These are phyloP conservation scores for Catalaphyllia jardinei DNA, from an alignment of 64 coral and sea anemone genomes.

Conservation along the genomic window DNA sequence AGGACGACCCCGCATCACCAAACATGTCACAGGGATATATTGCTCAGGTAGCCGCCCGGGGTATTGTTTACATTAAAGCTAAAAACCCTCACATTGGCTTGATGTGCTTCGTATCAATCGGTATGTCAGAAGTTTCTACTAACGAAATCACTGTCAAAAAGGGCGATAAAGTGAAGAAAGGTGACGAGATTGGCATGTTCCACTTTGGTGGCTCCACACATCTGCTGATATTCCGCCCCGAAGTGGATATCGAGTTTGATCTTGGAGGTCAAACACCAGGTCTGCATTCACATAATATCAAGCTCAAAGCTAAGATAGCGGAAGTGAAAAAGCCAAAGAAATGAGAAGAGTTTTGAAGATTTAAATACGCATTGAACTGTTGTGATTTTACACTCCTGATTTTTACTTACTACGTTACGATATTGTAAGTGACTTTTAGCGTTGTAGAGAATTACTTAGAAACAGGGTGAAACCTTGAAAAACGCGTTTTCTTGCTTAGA, in stretches of 20 bases:
- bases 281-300: neutral
- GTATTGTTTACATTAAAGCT: conserved; percentile 73
- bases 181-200: conserved; percentile 73
- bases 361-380: no score
- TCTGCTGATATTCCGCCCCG: conserved; percentile 70
- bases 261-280: conserved; percentile 46
- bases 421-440: no score
- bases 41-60: conserved; percentile 73
- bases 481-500: no score
- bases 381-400: no score
- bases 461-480: no score
- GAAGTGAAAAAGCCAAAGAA: no score
- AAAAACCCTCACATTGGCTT: conserved; percentile 86
- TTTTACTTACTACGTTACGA: no score
- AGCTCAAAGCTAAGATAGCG: no score
- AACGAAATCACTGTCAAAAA: conserved; percentile 67
- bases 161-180: conserved; percentile 61
- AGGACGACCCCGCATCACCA: conserved; percentile 50
- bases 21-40: conserved; percentile 75
- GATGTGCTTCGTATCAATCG: conserved; percentile 82
- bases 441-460: no score
- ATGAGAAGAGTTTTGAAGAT: no score
- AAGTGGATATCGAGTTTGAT: conserved; percentile 61
- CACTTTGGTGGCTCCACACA: conserved; percentile 84
- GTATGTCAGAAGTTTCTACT: conserved; percentile 78